phyloP scores from a whole-genome alignment of 2,797 vertebrate genomes.

The Notolabrus celidotus region DNA sequence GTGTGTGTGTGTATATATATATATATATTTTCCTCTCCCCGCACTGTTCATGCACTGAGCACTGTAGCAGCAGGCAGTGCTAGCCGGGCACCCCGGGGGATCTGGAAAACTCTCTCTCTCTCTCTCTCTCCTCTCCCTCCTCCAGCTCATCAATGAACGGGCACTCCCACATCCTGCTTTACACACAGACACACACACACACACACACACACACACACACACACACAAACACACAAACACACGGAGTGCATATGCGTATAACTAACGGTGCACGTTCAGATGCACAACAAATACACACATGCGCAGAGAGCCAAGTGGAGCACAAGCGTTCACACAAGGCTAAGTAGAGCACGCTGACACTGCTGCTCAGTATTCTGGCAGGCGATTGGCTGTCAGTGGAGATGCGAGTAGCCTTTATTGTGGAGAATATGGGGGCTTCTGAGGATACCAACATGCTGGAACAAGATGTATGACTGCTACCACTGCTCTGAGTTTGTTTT shows the following conservation, averaged over 20 bases:
- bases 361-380: slow-evolving; percentile 32
- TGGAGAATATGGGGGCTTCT: slow-evolving; percentile 45
- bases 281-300: slow-evolving; percentile 35
- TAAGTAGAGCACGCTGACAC: slow-evolving; percentile 43
- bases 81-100: slow-evolving; percentile 64
- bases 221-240: slow-evolving; percentile 16
- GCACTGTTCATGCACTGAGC: slow-evolving; percentile 54
- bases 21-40: slow-evolving; percentile 17
- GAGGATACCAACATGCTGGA: slow-evolving; percentile 35
- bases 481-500: slow-evolving; percentile 8
- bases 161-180: slow-evolving; percentile 63
- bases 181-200: too few species aligned
- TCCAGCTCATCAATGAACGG: slow-evolving; percentile 77
- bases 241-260: neutral
- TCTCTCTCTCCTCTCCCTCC: slow-evolving; percentile 48
- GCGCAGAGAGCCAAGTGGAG: slow-evolving; percentile 44
- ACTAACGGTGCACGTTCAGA: slow-evolving; percentile 26
- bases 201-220: slow-evolving; percentile 12
- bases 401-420: slow-evolving; percentile 28
- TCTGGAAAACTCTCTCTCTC: slow-evolving; percentile 69
- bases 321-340: slow-evolving; percentile 36
- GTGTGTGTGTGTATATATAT: neutral
- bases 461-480: slow-evolving; percentile 12
- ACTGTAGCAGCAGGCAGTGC: slow-evolving; percentile 59
- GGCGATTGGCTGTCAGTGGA: slow-evolving; percentile 34